Evolutionary conservation across 2,113 vertebrate genomes (phyloP).

Genomic region (Mirza zaza): DNA sequence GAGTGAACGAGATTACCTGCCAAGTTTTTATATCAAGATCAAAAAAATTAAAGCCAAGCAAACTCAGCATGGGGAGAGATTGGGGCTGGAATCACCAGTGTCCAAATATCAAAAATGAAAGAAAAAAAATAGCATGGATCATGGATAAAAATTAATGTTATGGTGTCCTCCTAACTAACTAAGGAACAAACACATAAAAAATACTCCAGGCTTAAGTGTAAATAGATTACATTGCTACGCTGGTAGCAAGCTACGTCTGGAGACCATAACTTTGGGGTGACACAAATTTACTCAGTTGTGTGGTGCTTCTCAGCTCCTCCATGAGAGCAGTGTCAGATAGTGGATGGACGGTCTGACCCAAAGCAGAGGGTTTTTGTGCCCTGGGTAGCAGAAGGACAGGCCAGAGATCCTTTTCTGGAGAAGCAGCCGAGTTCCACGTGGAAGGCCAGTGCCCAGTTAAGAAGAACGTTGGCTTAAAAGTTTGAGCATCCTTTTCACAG

Average conservation of each 20-base stretch:
- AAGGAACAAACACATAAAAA: background rate
- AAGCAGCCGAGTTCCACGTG: background rate
- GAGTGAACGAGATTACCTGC: background rate
- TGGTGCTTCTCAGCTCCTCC: background rate
- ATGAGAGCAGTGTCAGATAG: background rate
- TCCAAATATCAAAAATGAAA: background rate
- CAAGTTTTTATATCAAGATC: background rate
- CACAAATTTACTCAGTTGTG: background rate
- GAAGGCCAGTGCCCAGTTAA: background rate
- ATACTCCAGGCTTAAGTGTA: background rate
- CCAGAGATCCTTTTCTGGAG: background rate
- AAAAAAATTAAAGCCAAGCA: background rate
- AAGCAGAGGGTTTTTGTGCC: background rate
- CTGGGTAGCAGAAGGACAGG: background rate
- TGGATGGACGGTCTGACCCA: background rate
- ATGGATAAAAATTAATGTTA: background rate
- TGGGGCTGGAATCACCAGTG: background rate
- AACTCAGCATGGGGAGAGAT: background rate
- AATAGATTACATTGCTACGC: background rate
- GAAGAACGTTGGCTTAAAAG: background rate
- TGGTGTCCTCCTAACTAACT: background rate
- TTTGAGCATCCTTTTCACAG: background rate
- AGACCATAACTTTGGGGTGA: background rate
- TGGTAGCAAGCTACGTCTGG: background rate
- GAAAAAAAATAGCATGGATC: background rate